Percentiles rank a stretch among this genome's conserved stretches.
These are phyloP conservation scores for Lepisosteus oculatus DNA, from an alignment of 2,113 vertebrate species.

Conservation along the genomic window DNA sequence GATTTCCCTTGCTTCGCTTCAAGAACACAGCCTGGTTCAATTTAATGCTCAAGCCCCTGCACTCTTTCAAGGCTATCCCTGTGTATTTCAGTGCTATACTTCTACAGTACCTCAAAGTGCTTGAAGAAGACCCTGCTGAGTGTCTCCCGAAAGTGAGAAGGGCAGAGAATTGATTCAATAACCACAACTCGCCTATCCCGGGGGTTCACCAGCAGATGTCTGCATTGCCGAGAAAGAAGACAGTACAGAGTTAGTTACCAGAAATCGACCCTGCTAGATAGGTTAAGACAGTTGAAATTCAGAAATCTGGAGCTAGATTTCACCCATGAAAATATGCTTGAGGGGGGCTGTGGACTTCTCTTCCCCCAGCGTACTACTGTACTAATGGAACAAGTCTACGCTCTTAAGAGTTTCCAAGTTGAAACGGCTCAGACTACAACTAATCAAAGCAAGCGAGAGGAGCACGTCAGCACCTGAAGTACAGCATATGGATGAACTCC, in stretches of 20 bases:
- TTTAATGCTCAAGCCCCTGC: too few relatives aligned
- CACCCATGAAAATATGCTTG: not conserved
- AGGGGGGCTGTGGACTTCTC: not conserved
- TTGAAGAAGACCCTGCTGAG: slow-evolving; percentile 94
- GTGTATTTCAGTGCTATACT: too few relatives aligned
- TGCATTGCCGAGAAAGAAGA: slow-evolving; percentile 34
- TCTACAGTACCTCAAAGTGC: slow-evolving; percentile 85
- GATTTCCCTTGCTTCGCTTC: too few relatives aligned
- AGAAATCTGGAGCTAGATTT: not conserved
- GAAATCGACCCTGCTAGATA: too few relatives aligned
- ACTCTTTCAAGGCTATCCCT: too few relatives aligned
- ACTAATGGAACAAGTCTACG: too few relatives aligned
- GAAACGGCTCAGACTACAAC: not conserved
- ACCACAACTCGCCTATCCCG: slow-evolving; percentile 94
- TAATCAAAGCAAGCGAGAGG: not conserved
- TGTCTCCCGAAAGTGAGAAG: slow-evolving; percentile 94
- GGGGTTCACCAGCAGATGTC: slow-evolving; percentile 94
- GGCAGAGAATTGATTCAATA: slow-evolving; percentile 92
- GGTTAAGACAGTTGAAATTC: too few relatives aligned
- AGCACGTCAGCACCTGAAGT: slow-evolving; percentile 80
- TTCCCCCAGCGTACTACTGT: too few relatives aligned
- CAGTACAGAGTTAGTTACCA: not conserved
- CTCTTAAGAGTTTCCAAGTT: too few relatives aligned
- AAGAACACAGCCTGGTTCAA: too few relatives aligned
- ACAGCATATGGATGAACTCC: slow-evolving; percentile 95